Percentiles rank a stretch among this genome's conserved stretches.
Evolutionary conservation across 53 echinoderm and acorn worm species (phyloP).

Genomic region (Actinopyga echinites): DNA sequence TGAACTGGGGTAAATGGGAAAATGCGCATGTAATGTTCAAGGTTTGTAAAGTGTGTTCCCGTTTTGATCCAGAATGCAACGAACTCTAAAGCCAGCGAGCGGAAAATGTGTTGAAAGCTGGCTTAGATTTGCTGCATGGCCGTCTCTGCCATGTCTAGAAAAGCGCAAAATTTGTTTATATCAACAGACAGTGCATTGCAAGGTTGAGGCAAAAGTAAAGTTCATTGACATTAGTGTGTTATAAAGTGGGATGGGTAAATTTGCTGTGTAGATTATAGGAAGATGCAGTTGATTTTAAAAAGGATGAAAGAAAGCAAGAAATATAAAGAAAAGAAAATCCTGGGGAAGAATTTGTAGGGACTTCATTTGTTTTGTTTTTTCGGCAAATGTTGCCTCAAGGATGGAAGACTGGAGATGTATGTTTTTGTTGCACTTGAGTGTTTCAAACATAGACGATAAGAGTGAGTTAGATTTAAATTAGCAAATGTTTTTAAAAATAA

Average conservation of each 20-base stretch:
- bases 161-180: conserved; percentile 9
- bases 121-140: not conserved
- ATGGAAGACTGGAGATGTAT: not conserved
- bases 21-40: conserved; percentile 17
- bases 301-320: not conserved
- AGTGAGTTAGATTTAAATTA: conserved; percentile 19
- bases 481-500: conserved; percentile 17
- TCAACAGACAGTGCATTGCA: conserved; percentile 3
- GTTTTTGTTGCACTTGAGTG: conserved; percentile 14
- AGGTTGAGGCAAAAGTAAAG: not conserved
- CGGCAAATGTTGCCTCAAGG: conserved; percentile 17
- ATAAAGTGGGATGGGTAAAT: conserved; percentile 27
- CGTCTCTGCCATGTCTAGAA: not conserved
- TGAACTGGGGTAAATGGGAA: conserved; percentile 26
- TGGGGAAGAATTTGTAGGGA: too few relatives aligned
- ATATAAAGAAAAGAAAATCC: not conserved
- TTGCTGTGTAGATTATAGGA: not conserved
- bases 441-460: not conserved
- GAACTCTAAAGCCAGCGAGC: conserved; percentile 1
- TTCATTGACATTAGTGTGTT: not conserved
- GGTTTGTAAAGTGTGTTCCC: not conserved
- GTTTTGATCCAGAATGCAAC: conserved; percentile 8
- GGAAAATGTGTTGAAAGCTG: conserved; percentile 11
- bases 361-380: conserved; percentile 5
- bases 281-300: not conserved